Evolutionary conservation across 2,113 vertebrate species (phyloP), one percentile per base, ranked within the genome.

Genomic region (Perca fluviatilis): DNA sequence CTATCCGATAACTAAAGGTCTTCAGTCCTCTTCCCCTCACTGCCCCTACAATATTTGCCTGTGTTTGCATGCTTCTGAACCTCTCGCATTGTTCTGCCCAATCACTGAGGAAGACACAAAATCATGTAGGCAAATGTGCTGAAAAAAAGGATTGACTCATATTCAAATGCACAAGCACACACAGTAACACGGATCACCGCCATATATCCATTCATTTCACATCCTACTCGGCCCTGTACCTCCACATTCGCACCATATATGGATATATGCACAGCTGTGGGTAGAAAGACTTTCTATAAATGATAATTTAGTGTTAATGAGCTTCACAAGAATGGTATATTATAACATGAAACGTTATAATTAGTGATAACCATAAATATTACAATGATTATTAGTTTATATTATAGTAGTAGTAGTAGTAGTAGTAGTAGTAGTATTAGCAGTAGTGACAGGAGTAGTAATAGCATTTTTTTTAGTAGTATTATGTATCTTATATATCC

Each of bases 51-150:
- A 50, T 19, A 95, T 96, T 95, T 96, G 93, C 89, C 66, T 95
- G 74, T 21, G 72, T 96, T 96, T 96, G 95, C 95, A 93, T 95
- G 80, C 82, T 88, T 87, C 85, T 77, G 90, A 78, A 63, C 76
- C 68, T 83, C 63, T 83, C 81, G 74, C 46, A 18, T 61, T 18
- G 53, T 49, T 73, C 65, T 62, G 71, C 19, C 92, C 93, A 95
- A 94, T 95, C 94, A 86, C 86, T 50, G 82, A 84, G 53, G 50
- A 80, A 61, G 69, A 89, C 77, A 81, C 25, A 40, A 47, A 89
- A 85, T 70, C 77, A 25, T 70, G 79, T 64, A 95, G 82, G 92
- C 94, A 96, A 96, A 96, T 94, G 47, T 80, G 54, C 53, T n/a
- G 19, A 53, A 86, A 78, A 83, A 75, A 76, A 79, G 40, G 64